Conservation (phyloP, 1,140 invertebrate genomes). For the Drosophila mojavensis region DNA sequence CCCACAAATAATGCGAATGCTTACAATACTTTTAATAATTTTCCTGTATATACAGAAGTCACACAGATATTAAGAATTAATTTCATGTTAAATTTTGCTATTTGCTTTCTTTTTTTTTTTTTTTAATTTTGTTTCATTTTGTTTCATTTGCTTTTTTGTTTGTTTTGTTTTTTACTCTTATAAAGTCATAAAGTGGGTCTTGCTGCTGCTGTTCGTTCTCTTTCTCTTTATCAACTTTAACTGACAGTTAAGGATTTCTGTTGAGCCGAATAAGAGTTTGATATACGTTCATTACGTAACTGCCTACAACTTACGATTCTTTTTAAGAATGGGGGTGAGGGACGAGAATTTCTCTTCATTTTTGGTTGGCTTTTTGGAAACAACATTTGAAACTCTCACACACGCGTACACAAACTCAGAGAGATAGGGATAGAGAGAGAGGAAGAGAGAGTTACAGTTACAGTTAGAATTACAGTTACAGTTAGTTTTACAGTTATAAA, state of each 20-base stretch:
- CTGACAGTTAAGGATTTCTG: conserved; percentile 8
- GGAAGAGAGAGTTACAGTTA: conserved; percentile 21
- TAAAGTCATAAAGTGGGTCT: not conserved
- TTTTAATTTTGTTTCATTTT: no score
- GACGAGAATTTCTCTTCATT: no score
- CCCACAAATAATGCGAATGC: conserved; percentile 9
- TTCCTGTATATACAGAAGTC: conserved; percentile 24
- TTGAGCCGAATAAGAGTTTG: conserved; percentile 14
- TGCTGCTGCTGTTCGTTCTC: not conserved
- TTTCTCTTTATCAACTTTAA: not conserved
- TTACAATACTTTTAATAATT: conserved; percentile 8
- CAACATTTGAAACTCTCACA: conserved; percentile 23
- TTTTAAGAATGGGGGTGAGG: not conserved
- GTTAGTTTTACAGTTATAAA: conserved; percentile 10
- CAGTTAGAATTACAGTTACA: conserved; percentile 25
- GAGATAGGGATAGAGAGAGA: conserved; percentile 13
- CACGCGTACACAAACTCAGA: conserved; percentile 3
- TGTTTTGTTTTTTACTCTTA: not conserved
- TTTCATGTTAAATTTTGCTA: conserved; percentile 17
- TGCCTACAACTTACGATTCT: conserved; percentile 32
- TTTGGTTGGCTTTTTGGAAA: conserved; percentile 17
- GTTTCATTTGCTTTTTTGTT: not conserved
- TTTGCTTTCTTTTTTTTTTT: not conserved
- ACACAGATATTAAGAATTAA: conserved; percentile 12
- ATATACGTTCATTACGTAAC: conserved; percentile 7